phyloP scores from a whole-genome alignment of 2,888 invertebrate genomes.

The Dione vanillae region DNA sequence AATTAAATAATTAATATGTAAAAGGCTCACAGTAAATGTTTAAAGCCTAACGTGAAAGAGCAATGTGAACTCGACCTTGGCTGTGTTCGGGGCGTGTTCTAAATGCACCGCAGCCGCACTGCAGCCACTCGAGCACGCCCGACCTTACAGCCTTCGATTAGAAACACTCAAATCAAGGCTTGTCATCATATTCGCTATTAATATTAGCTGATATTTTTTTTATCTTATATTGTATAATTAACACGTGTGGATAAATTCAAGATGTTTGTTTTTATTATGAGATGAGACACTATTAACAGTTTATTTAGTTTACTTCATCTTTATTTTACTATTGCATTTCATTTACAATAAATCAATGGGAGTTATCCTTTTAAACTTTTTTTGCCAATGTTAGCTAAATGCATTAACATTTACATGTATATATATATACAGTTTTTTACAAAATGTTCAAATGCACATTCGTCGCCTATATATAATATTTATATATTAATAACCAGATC shows the following conservation, averaged over 20 bases:
- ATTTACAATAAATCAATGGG: no score
- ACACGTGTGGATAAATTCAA: neutral
- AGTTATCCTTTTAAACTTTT: no score
- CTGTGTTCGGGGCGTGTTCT: constrained; percentile 35
- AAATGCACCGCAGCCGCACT: constrained; percentile 51
- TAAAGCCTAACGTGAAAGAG: constrained; percentile 18
- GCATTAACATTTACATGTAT: no score
- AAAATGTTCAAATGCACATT: no score
- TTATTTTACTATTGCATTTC: neutral
- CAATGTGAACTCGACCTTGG: constrained; percentile 46
- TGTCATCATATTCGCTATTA: constrained; percentile 35
- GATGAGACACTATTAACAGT: no score
- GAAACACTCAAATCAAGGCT: constrained; percentile 46
- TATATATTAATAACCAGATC: neutral
- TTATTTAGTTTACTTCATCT: neutral
- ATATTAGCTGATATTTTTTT: constrained; percentile 26
- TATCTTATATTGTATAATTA: neutral
- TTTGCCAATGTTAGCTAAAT: no score
- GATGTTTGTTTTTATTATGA: neutral
- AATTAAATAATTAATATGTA: neutral
- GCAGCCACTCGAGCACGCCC: constrained; percentile 63
- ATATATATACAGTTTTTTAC: no score
- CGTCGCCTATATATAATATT: no score
- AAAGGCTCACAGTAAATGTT: neutral
- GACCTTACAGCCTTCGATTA: constrained; percentile 51